Evolutionary conservation across 2,888 invertebrate genomes (phyloP), one percentile per base, ranked within the genome.

Genomic region (Pristionchus maxplancki): DNA sequence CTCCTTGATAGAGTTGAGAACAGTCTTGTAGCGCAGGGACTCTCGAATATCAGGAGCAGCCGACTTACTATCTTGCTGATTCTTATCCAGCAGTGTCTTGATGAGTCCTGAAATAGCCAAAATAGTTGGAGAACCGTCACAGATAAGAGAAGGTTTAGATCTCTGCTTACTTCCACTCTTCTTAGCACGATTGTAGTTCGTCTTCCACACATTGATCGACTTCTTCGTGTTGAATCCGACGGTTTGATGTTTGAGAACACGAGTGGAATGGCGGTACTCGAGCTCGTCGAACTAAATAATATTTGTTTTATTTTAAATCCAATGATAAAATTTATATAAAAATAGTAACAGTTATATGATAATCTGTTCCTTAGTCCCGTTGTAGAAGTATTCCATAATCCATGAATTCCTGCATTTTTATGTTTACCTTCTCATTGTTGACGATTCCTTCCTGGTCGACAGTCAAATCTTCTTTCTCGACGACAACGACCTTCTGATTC

Each of bases 261-360:
- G 82, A 28, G 53, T 31, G 8, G 82, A 83, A n/a, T 83, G 82
- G 37, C 82, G 82, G 34, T 34, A 34, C 34, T 83, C 82, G 53
- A 83, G 82, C 1, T 83, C 82, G 20, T 24, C 34, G 53, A 83
- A 83, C 82, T 83, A 53, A 44, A 44, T 24, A 82, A 74, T 74
- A 6, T 11, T 37, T 71, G 20, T 37, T 71, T 9, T 34, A n/a
- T 71, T 64, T 8, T 58, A 58, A 24, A 58, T 8, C 24, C 5
- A 58, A 58, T 13, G 58, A 5, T 20, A 8, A 20, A n/a, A n/a
- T n/a, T n/a, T n/a, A n/a, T n/a, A n/a, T n/a, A n/a, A n/a, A n/a
- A n/a, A n/a, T n/a, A n/a, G n/a, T n/a, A n/a, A n/a, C n/a, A n/a
- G n/a, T 5, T 58, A n/a, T n/a, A 17, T 58, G 13, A 58, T 58